phyloP scores from a whole-genome alignment of 2,888 invertebrate species.

The Galerucella pusilla region DNA sequence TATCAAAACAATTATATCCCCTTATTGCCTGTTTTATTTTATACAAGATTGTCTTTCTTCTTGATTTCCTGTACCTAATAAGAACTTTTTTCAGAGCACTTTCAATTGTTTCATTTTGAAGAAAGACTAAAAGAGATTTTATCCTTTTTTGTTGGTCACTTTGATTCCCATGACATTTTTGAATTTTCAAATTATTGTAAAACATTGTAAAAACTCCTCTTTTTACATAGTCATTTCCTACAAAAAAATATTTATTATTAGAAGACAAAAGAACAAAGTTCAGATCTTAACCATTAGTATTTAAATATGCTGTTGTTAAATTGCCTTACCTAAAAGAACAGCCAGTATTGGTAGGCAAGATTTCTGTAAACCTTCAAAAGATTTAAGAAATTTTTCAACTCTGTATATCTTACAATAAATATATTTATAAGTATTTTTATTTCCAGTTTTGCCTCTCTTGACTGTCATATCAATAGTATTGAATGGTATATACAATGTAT shows the following conservation, averaged over 20 bases:
- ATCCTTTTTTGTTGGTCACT: conserved; percentile 75
- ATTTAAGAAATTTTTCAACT: conserved; percentile 75
- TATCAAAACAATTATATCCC: conserved; percentile 72
- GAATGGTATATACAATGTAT: conserved; percentile 84
- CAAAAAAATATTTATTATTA: conserved; percentile 57
- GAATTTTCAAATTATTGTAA: conserved; percentile 73
- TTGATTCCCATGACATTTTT: conserved; percentile 61
- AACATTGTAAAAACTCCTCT: conserved; percentile 76
- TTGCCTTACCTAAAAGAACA: conserved; percentile 75
- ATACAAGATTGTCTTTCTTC: conserved; percentile 67
- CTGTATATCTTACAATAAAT: conserved; percentile 79
- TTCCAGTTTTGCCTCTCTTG: conserved; percentile 35
- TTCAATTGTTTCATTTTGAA: conserved; percentile 76
- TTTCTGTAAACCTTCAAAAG: conserved; percentile 74
- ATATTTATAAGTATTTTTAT: conserved; percentile 59
- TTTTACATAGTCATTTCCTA: conserved; percentile 89
- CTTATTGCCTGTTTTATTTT: conserved; percentile 74
- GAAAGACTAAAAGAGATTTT: conserved; percentile 78
- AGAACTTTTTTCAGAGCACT: conserved; percentile 77
- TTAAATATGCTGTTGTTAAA: background rate
- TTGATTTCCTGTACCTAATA: conserved; percentile 69
- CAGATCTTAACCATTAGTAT: background rate
- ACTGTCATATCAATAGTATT: conserved; percentile 71
- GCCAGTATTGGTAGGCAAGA: conserved; percentile 79
- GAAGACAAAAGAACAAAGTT: background rate